These are phyloP conservation scores for Chymomyza caudatula DNA, from an alignment of 2,888 invertebrate genomes.

Conservation along the genomic window DNA sequence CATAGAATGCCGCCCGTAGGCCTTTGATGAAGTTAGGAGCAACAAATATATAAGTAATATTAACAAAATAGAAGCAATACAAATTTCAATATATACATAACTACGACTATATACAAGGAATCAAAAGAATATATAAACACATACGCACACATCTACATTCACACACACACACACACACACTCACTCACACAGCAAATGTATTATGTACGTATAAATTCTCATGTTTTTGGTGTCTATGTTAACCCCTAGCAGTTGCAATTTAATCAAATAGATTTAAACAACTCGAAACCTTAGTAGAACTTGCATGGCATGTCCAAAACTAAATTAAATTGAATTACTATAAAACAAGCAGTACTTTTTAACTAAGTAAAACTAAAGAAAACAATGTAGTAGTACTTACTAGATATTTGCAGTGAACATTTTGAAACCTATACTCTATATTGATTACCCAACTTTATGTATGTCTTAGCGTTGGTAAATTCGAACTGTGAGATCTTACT, in stretches of 20 bases:
- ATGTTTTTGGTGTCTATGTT: slow-evolving; percentile 67
- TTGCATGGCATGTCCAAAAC: neutral
- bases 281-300: neutral
- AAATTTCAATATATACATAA: slow-evolving; percentile 35
- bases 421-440: neutral
- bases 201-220: slow-evolving; percentile 18
- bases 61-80: slow-evolving; percentile 28
- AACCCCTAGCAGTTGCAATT: slow-evolving; percentile 55
- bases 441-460: neutral
- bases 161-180: neutral
- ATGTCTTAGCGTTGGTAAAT: neutral
- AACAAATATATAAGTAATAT: slow-evolving; percentile 14
- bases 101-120: slow-evolving; percentile 14
- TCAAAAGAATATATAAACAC: slow-evolving; percentile 3
- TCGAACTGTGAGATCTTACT: neutral
- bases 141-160: slow-evolving; percentile 16
- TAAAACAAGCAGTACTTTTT: neutral
- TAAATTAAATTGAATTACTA: neutral
- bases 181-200: neutral
- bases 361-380: neutral
- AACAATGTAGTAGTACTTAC: neutral
- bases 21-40: slow-evolving; percentile 51
- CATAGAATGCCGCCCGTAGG: slow-evolving; percentile 69
- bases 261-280: neutral
- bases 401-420: neutral